Percentiles rank a stretch among this genome's conserved stretches.
Evolutionary conservation across 2,888 invertebrate species (phyloP).

Genomic region (Drosophila nigritarsus): DNA sequence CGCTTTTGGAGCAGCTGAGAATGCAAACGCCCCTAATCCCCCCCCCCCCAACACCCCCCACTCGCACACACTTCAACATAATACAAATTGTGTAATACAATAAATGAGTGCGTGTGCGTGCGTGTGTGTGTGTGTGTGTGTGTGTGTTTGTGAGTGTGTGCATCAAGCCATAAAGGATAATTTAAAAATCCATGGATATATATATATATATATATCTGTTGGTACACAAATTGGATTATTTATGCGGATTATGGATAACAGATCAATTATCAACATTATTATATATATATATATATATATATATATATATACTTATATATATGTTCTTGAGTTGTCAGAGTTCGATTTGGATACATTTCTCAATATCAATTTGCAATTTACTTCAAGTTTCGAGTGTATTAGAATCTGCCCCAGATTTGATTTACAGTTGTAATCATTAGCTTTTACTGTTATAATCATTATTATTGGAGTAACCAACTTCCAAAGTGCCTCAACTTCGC

Average conservation of each 20-base stretch:
- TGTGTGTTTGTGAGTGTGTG: constrained; percentile 18
- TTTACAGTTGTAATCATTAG: not conserved
- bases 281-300: not conserved
- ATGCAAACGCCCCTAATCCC: constrained; percentile 22
- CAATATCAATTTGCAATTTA: not conserved
- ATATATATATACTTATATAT: not conserved
- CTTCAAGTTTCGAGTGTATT: not conserved
- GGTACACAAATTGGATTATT: constrained; percentile 44
- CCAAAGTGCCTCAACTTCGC: not conserved
- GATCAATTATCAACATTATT: not conserved
- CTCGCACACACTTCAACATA: constrained; percentile 12
- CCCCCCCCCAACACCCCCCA: not conserved
- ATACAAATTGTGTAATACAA: constrained; percentile 58
- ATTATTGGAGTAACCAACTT: not conserved
- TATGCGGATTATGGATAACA: constrained; percentile 24
- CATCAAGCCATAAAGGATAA: constrained; percentile 18
- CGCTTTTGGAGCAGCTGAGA: constrained; percentile 51
- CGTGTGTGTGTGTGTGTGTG: constrained; percentile 22
- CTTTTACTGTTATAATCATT: not conserved
- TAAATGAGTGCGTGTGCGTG: constrained; percentile 13
- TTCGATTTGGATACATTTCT: not conserved
- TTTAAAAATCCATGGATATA: not conserved
- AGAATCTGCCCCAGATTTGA: not conserved
- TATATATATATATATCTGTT: not conserved
- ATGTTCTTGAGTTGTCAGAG: not conserved